Base-by-base conservation (phyloP, 1,140 invertebrate genomes). In the Drosophila repleta region DNA sequence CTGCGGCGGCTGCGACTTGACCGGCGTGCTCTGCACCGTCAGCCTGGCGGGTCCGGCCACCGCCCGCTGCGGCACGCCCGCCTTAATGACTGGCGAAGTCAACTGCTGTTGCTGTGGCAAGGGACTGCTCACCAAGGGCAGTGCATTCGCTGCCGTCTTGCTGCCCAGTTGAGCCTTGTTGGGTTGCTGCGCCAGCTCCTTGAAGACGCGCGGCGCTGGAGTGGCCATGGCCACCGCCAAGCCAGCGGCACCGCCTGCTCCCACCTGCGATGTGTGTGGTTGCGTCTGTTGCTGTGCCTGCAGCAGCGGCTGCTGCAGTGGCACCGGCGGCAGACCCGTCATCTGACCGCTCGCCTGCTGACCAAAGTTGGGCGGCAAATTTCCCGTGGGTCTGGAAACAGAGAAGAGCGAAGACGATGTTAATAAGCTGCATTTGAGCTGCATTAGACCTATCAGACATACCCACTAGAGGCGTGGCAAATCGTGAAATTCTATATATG, bases 1-100 rank as follows among this genome's bases (percentile, higher is more conserved):
- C 81, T 93, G 93, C 0, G 93, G 91, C 49, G 95, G 95, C 91
- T 96, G 95, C 55, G 95, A 93, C 70, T 93, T 92, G 18, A 94
- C 93, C 10, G 93, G 93, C 17, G 92, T 92, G 65, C 92, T 94
- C 80, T 93, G 93, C 5, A 92, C 94, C 4, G 92, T 93, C 43
- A 93, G 90, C 5, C 82, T 77, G 15, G 90, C 87, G 64, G 76
- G 91, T 26, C 78, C 90, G 4, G 85, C 79, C 17, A 90, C 75
- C 17, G 92, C 67, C 5, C 91, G 55, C 52, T 91, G 90, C 10
- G 92, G 90, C 41, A 84, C 63, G 29, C 64, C 58, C 0, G 81
- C 60, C 49, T 81, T 81, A 2, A 69, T n/a, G 11, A 46, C 41
- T 0, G 63, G 41, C 1, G 76, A 69, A 5, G 63, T 63, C 58